Evolutionary conservation across 2,888 invertebrate species (phyloP), one percentile per base, ranked within the genome.

Genomic region (Strigamia maritima): DNA sequence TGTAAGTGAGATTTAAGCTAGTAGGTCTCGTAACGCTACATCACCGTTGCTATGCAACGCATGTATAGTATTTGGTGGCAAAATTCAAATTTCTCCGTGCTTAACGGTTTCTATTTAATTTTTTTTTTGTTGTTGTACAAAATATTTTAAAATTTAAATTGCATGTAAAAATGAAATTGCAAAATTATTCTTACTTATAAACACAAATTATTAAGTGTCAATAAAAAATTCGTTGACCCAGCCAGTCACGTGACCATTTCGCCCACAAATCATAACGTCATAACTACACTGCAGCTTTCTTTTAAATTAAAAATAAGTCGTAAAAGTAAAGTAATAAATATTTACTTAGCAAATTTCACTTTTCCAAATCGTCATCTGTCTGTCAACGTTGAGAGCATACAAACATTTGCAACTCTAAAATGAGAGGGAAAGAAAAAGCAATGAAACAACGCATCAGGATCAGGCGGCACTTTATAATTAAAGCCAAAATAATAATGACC

Each of bases 361-460:
- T n/a, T n/a, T 49, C 49, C 49, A 49, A 49, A 49, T 49, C 49
- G 49, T 49, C 49, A 49, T 49, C 49, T 49, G 49, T 49, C 49
- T 10, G 19, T 49, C 49, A 49, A 49, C 19, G 19, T n/a, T 2
- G 49, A 16, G 49, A 49, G 49, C 19, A 3, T 49, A 49, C 2
- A 49, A 49, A 49, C 49, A 19, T 49, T 49, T n/a, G 49, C 49
- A 49, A n/a, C 49, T 49, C 49, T 49, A 49, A 49, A 49, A 49
- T 49, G 19, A 49, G 31, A 49, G n/a, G 49, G n/a, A 49, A 49
- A 44, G n/a, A 19, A 49, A 19, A 49, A 49, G 6, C 16, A 19
- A n/a, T 49, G 49, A 49, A 49, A 49, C n/a, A 49, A 44, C 16
- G 49, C 49, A n/a, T 1, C 49, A 19, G 19, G 16, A 16, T 1